A percentile compares a stretch with the other conserved stretches of the same genome.
These are phyloP conservation scores for Drosophila persimilis DNA, from an alignment of 1,140 invertebrate species.

Conservation along the genomic window DNA sequence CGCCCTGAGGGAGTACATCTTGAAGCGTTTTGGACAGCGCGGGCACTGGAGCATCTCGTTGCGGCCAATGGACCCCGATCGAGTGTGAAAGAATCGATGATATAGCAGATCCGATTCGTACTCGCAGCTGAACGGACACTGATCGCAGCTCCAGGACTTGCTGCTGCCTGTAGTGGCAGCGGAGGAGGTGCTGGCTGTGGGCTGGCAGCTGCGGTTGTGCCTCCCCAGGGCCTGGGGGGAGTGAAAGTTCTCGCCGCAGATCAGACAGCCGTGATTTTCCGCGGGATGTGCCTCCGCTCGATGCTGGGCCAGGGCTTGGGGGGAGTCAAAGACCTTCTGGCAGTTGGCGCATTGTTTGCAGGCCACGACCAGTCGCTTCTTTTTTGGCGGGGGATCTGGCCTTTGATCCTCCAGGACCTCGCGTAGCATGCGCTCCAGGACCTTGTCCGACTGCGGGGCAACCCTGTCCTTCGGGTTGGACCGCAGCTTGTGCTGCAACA, in stretches of 20 bases:
- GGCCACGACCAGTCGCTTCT: not conserved
- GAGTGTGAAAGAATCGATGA: constrained; percentile 73
- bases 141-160: constrained; percentile 49
- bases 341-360: constrained; percentile 47
- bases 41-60: constrained; percentile 86
- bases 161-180: not conserved
- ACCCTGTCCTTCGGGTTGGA: not conserved
- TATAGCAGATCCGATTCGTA: constrained; percentile 74
- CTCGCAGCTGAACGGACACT: constrained; percentile 64
- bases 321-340: constrained; percentile 82
- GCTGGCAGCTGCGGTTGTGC: constrained; percentile 86
- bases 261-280: constrained; percentile 85
- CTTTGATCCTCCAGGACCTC: constrained; percentile 42
- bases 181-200: constrained; percentile 66
- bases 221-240: constrained; percentile 89
- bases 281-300: constrained; percentile 82
- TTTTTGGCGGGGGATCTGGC: constrained; percentile 9
- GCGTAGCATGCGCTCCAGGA: constrained; percentile 49
- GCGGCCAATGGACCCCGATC: constrained; percentile 65
- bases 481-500: constrained; percentile 83
- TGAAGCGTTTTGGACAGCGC: constrained; percentile 88
- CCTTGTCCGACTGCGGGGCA: constrained; percentile 13
- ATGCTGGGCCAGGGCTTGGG: constrained; percentile 87
- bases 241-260: constrained; percentile 87
- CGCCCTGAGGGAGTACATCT: constrained; percentile 87